phyloP scores from a whole-genome alignment of 2,113 vertebrate species.

The Peromyscus maniculatus region DNA sequence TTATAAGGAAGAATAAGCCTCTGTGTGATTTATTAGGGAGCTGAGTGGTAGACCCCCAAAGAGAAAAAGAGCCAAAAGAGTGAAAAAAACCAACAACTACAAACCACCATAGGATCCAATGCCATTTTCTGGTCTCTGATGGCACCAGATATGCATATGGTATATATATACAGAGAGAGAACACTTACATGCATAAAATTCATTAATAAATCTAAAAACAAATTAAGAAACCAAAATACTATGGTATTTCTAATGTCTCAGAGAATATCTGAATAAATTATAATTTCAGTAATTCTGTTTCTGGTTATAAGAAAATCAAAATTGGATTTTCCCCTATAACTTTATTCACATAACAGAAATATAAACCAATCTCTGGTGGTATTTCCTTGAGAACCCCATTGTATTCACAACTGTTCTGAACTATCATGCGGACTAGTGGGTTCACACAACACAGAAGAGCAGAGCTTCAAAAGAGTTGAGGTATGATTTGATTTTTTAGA shows the following conservation, averaged over 20 bases:
- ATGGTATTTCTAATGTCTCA: slow-evolving; percentile 10
- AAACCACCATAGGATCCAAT: background rate
- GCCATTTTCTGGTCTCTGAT: background rate
- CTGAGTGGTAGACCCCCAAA: too few relatives aligned
- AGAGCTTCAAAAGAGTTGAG: background rate
- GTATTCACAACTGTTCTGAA: background rate
- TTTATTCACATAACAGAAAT: slow-evolving; percentile 46
- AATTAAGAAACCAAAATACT: background rate
- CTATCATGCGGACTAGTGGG: background rate
- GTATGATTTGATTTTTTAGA: background rate
- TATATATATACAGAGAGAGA: background rate
- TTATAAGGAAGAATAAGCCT: too few relatives aligned
- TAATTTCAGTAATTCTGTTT: background rate
- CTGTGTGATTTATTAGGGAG: too few relatives aligned
- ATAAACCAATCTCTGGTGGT: background rate
- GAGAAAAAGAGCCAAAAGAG: too few relatives aligned
- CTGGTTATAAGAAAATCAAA: background rate
- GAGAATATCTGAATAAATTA: background rate
- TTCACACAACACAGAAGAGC: background rate
- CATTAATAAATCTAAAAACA: background rate
- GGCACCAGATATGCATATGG: background rate
- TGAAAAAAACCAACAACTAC: too few relatives aligned
- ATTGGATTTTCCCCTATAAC: slow-evolving; percentile 37
- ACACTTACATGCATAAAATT: background rate
- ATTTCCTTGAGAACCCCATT: background rate